phyloP scores from a whole-genome alignment of 2,797 vertebrate genomes.

The Nothura maculosa region DNA sequence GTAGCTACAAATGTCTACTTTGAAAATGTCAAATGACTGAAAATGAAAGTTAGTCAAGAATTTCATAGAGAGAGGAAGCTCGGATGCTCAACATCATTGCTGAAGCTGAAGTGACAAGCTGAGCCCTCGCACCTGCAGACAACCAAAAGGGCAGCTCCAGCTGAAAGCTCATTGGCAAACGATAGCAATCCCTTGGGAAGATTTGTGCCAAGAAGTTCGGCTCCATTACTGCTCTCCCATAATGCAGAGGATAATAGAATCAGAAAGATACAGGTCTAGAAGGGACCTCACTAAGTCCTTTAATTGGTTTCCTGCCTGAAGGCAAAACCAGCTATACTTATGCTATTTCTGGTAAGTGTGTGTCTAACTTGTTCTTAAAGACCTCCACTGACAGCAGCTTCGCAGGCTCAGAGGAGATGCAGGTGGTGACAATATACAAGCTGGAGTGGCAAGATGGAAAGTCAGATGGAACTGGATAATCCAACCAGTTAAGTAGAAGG shows the following conservation, averaged over 20 bases:
- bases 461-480: background rate
- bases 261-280: conserved; percentile 36
- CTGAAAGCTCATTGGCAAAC: background rate
- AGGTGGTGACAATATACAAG: background rate
- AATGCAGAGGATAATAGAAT: conserved; percentile 58
- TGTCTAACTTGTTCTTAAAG: conserved; percentile 34
- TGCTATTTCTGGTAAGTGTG: conserved; percentile 51
- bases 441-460: background rate
- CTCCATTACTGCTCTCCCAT: conserved; percentile 51
- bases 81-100: background rate
- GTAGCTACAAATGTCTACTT: fast-evolving
- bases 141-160: background rate
- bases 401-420: background rate
- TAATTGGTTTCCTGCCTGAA: conserved; percentile 54
- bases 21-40: background rate
- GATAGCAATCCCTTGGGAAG: background rate
- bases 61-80: background rate
- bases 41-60: conserved; percentile 9
- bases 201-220: conserved; percentile 27
- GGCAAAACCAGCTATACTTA: conserved; percentile 36
- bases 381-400: background rate
- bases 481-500: background rate
- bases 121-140: background rate
- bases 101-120: background rate
- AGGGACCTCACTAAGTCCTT: conserved; percentile 32